Evolutionary conservation across 2,113 vertebrate species (phyloP).

Genomic region (Psilopsiagon aymara): DNA sequence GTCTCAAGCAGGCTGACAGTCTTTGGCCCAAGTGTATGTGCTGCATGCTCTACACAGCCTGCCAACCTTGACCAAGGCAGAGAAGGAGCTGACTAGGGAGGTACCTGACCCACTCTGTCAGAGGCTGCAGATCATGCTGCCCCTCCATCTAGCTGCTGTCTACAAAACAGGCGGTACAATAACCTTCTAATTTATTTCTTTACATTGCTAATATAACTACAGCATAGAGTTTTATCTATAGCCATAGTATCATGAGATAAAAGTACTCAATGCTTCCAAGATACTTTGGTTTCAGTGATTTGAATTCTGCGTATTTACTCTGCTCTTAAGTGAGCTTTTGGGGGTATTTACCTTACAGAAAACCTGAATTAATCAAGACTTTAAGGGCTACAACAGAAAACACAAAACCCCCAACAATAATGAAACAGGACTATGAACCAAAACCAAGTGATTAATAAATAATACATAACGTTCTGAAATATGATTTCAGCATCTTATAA

Average conservation of each 20-base stretch:
- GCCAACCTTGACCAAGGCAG: background rate
- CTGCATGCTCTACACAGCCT: fast-evolving
- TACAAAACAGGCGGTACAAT: background rate
- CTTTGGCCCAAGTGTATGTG: fast-evolving
- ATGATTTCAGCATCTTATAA: background rate
- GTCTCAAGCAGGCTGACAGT: background rate
- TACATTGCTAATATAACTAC: background rate
- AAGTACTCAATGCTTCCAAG: background rate
- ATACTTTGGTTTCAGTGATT: background rate
- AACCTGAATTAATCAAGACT: background rate
- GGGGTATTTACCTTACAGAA: background rate
- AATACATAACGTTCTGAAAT: background rate
- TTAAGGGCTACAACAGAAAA: background rate
- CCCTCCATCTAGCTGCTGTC: background rate
- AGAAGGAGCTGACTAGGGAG: background rate
- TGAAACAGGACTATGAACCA: background rate
- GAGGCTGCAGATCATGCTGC: background rate
- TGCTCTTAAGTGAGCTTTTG: background rate
- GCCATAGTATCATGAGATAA: background rate
- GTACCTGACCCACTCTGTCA: fast-evolving
- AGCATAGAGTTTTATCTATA: background rate
- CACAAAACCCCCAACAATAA: background rate
- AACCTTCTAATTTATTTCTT: background rate
- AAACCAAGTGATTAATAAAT: background rate
- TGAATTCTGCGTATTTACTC: background rate